These are phyloP conservation scores for Piezodorus guildinii DNA, from an alignment of 1,140 invertebrate genomes.

Conservation along the genomic window DNA sequence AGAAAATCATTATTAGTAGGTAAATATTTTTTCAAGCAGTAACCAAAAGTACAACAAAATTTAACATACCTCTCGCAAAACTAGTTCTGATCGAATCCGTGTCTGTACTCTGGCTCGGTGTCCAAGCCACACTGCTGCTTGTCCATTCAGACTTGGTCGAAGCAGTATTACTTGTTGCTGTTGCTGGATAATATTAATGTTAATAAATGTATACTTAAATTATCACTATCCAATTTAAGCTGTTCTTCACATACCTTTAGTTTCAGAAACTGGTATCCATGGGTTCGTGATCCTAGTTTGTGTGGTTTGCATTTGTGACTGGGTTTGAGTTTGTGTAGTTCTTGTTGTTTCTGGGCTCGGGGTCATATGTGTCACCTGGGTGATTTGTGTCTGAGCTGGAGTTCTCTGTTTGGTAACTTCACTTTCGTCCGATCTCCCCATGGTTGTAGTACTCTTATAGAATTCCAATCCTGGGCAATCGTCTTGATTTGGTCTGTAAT, in stretches of 20 bases:
- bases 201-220: background rate
- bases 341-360: background rate
- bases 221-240: background rate
- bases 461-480: constrained; percentile 35
- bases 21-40: too few species aligned
- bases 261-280: background rate
- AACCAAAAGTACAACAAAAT: too few species aligned
- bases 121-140: constrained; percentile 2
- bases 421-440: constrained; percentile 17
- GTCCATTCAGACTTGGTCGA: background rate
- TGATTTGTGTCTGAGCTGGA: background rate
- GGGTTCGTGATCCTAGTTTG: constrained; percentile 27
- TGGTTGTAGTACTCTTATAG: constrained; percentile 27
- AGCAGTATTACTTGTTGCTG: background rate
- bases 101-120: constrained; percentile 9
- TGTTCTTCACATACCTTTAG: background rate
- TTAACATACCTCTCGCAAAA: constrained; percentile 15
- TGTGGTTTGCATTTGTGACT: constrained; percentile 32
- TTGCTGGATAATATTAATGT: background rate
- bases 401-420: background rate
- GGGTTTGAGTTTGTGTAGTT: constrained; percentile 4
- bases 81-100: constrained; percentile 3
- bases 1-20: too few species aligned
- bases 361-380: background rate
- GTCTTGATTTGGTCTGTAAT: constrained; percentile 38